Percentiles rank a stretch among this genome's conserved stretches.
Evolutionary conservation across 2,113 vertebrate genomes (phyloP).

Genomic region (Gopherus flavomarginatus): DNA sequence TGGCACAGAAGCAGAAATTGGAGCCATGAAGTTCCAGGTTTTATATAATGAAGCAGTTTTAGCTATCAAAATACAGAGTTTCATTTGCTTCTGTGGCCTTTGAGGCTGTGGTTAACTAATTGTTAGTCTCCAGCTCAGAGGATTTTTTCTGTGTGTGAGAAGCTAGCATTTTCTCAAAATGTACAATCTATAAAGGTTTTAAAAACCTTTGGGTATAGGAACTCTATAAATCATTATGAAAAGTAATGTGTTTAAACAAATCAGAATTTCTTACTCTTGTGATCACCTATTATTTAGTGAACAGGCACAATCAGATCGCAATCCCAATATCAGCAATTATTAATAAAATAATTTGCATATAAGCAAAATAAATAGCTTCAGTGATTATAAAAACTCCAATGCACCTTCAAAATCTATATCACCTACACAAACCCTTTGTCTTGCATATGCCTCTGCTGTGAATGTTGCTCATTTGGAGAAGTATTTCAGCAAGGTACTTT

Average conservation of each 20-base stretch:
- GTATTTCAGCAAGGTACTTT: neutral
- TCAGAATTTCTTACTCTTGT: neutral
- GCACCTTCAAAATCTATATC: neutral
- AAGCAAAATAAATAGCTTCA: neutral
- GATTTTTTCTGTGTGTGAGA: neutral
- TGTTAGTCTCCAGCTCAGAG: neutral
- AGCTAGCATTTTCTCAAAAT: neutral
- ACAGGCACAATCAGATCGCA: neutral
- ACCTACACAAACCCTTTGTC: neutral
- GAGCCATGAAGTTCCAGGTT: too few relatives aligned
- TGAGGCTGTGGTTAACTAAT: neutral
- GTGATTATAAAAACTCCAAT: neutral
- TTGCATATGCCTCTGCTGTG: neutral
- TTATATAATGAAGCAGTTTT: too few relatives aligned
- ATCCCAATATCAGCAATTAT: fast-evolving
- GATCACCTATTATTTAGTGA: neutral
- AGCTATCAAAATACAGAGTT: too few relatives aligned
- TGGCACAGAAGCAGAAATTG: too few relatives aligned
- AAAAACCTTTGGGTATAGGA: neutral
- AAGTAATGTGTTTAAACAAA: neutral
- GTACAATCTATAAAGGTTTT: neutral
- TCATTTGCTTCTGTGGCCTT: too few relatives aligned
- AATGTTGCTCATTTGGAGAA: neutral
- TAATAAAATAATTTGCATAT: neutral
- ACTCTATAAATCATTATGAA: neutral